Evolutionary conservation across 2,888 invertebrate genomes (phyloP), one percentile per base, ranked within the genome.

Genomic region (Magallana nippona): DNA sequence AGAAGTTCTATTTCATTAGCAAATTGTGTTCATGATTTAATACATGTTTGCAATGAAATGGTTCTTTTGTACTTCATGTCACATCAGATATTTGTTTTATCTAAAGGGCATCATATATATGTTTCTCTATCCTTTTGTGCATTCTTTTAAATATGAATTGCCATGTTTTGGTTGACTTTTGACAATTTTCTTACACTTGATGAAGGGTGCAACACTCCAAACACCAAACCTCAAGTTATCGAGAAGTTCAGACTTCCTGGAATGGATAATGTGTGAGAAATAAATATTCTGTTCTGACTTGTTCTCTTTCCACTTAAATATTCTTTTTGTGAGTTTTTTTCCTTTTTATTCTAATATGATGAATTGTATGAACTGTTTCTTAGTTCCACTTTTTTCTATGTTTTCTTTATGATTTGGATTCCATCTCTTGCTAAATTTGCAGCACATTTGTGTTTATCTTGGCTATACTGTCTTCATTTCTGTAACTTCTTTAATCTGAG

Each of bases 211-310:
- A 60, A 60, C 5, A 60, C n/a, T 19, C 10, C 60, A 19, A 60
- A n/a, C n/a, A n/a, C n/a, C 19, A 19, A n/a, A 17, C 19, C 60
- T 19, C n/a, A 19, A 19, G n/a, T n/a, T 19, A 19, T 60, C 10
- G 60, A 60, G 60, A 60, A 60, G 60, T n/a, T 19, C 19, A 60
- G 60, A 19, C 60, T 60, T 19, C 60, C 60, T 19, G 60, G 60
- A 60, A 60, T 60, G 60, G 60, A 60, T 19, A 60, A 60, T 60
- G 60, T 60, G 60, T 60, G 19, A n/a, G 60, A 60, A 60, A 19
- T 60, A n/a, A 60, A 19, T 60, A n/a, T 60, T 60, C 19, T 60
- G 60, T 60, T 19, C 19, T 60, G 11, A 19, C 19, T 60, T 60
- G 10, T 60, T 60, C 58, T 60, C n/a, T 60, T 60, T 60, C 60